Base-by-base conservation (phyloP, 2,888 invertebrate species). In the Oligia strigilis region DNA sequence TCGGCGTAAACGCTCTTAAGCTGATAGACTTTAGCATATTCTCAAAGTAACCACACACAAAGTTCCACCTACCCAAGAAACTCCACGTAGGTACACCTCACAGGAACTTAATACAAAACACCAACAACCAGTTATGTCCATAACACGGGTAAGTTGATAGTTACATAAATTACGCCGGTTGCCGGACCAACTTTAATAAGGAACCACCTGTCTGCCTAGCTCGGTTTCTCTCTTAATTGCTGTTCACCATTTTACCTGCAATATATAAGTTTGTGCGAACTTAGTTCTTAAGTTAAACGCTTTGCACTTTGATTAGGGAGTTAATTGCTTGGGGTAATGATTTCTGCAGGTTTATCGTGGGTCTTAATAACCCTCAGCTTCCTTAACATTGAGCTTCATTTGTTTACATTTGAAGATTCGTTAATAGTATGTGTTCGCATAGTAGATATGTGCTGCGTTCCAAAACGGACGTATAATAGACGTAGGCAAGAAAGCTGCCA, bases 101-200 rank as follows among this genome's bases (percentile, higher is more conserved):
- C 66, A 84, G 82, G 66, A 73, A 77, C 82, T 75, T 77, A 74
- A 82, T 83, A 87, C 82, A 78, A 87, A 88, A 83, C 78, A 80
- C 78, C 62, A 73, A 81, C 85, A 83, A 75, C 65, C 74, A 80
- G 81, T 86, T 80, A 85, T 78, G 87, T 74, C 80, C 84, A 81
- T 88, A 89, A 81, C 78, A 67, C 73, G 40, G 60, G 83, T 78
- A 86, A 86, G 83, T 78, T 84, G 86, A 82, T 84, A 84, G 79
- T 84, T 73, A 86, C 72, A 94, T 94, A 94, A 94, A 93, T 94
- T 94, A 92, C 92, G 88, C 88, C 88, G 83, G 79, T 85, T 90
- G 89, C 89, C 83, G 87, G 90, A 87, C 83, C 71, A 92, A 93
- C 90, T 95, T 96, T 95, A 96, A 95, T 96, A 95, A 95, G 94